Base-by-base conservation (phyloP, 2,797 vertebrate genomes). In the Paramormyrops hopkinsi region DNA sequence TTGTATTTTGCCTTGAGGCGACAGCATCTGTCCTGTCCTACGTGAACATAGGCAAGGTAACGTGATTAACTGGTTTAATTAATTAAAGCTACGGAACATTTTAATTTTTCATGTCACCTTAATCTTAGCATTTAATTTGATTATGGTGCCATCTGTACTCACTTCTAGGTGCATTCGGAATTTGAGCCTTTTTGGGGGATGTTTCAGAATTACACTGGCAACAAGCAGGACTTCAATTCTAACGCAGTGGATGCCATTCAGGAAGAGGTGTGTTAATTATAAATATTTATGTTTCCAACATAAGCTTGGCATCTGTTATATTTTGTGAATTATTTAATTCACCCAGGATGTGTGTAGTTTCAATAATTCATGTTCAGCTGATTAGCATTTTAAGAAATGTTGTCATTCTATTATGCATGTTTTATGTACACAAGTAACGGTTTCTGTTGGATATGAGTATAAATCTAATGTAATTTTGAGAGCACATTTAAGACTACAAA, bases 161-260 rank as follows among this genome's bases (percentile, higher is more conserved):
- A 2, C 86, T 12, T 90, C 56, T 53, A 96, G 95, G 89, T 95
- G 87, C 87, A 94, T 87, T 91, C 89, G 37, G 94, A 94, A 3
- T 88, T 92, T 85, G 37, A 92, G 12, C 90, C 93, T 37, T 89
- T 95, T 19, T 90, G 90, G 54, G 90, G 48, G 46, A 89, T 94
- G 69, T 94, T 96, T 93, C 89, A 94, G 83, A 93, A 89, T 0
- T 96, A 96, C 93, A 93, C 90, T 19, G 93, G 93, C 76, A 92
- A 85, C 88, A 93, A 88, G 44, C 91, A 92, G 8, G 94, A 96
- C 90, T 88, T 88, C 19, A 85, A 88, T 54, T 92, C 94, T 88
- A 89, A 17, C 9, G 90, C 93, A 89, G 93, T 95, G 89, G 93
- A 96, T 90, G 17, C 73, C 0, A 37, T 91, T 87, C 95, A 95